Conservation (phyloP, 2,113 vertebrate species). For the Colius striatus region DNA sequence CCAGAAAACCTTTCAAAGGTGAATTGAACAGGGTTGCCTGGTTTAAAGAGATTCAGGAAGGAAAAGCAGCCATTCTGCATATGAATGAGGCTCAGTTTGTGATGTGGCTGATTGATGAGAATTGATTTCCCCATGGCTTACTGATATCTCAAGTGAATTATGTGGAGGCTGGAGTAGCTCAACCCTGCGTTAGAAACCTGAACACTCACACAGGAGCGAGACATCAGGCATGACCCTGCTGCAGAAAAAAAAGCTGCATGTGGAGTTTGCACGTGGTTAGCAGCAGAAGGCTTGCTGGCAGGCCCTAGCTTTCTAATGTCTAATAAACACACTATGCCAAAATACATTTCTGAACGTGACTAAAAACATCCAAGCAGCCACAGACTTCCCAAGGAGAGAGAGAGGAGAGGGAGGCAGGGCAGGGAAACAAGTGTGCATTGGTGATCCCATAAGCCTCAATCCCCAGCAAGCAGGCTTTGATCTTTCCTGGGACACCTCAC, state of each 20-base stretch:
- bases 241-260: neutral
- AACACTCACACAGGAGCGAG: neutral
- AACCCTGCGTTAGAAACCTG: neutral
- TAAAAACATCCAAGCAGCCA: neutral
- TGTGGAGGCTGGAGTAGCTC: neutral
- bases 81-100: neutral
- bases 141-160: neutral
- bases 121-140: neutral
- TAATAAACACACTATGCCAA: neutral
- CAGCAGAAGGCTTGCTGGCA: neutral
- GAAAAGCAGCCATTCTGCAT: neutral
- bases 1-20: neutral
- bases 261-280: neutral
- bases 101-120: neutral
- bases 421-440: fast-evolving
- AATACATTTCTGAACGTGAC: neutral
- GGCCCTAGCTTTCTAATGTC: neutral
- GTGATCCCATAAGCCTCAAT: neutral
- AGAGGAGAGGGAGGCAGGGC: neutral
- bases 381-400: neutral
- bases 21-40: neutral
- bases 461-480: fast-evolving
- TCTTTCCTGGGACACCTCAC: neutral
- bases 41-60: neutral
- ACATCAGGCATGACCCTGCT: neutral